These are phyloP conservation scores for Phaetusa simplex DNA, from an alignment of 2,113 vertebrate genomes.

Conservation along the genomic window DNA sequence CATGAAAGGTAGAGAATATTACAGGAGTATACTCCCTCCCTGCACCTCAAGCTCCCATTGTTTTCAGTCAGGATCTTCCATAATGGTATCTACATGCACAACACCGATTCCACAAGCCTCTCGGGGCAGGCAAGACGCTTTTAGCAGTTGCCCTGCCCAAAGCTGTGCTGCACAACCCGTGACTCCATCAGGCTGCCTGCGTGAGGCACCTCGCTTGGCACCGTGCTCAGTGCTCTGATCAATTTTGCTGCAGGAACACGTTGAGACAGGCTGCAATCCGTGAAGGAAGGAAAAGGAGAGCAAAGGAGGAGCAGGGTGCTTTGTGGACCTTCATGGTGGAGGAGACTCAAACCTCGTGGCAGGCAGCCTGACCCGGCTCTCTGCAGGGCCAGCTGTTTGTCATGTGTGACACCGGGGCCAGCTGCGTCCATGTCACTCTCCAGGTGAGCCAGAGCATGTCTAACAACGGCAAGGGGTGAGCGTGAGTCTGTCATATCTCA, in stretches of 20 bases:
- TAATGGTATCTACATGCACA: background rate
- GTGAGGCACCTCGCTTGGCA: background rate
- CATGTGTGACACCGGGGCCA: background rate
- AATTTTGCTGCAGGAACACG: background rate
- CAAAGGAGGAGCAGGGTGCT: background rate
- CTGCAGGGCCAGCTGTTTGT: background rate
- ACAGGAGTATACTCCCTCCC: background rate
- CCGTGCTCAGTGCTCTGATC: fast-evolving
- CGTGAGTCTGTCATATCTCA: background rate
- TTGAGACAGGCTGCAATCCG: background rate
- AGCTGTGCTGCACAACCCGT: background rate
- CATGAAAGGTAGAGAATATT: background rate
- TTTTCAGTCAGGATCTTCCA: background rate
- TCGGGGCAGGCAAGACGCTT: background rate
- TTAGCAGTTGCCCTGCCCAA: background rate
- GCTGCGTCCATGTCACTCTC: background rate
- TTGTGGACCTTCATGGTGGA: background rate
- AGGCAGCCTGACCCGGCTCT: background rate
- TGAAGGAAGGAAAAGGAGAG: background rate
- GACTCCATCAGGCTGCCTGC: background rate
- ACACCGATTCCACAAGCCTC: background rate
- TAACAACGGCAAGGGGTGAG: background rate
- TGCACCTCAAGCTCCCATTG: background rate
- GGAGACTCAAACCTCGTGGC: fast-evolving
- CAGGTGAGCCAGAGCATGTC: background rate